Evolutionary conservation across 2,113 vertebrate species (phyloP).

Genomic region (Xenopus borealis): DNA sequence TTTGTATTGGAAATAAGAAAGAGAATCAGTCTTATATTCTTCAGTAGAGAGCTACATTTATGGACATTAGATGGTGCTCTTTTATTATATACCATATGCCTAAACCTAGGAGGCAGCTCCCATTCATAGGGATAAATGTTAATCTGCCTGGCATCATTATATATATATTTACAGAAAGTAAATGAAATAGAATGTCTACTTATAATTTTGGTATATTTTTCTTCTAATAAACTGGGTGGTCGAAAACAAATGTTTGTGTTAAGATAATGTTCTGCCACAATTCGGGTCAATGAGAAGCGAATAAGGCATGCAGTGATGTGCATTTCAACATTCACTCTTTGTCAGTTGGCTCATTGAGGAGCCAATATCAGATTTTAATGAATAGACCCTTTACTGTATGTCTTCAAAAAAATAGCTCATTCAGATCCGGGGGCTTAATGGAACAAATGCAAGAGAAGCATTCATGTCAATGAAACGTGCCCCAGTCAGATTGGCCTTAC

Average conservation of each 20-base stretch:
- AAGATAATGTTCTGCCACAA: background rate
- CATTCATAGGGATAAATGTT: no score
- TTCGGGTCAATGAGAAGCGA: background rate
- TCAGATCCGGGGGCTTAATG: background rate
- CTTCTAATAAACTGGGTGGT: background rate
- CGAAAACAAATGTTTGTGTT: background rate
- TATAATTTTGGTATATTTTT: no score
- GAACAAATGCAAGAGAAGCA: conserved; percentile 11
- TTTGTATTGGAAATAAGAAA: no score
- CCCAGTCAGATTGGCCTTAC: conserved; percentile 3
- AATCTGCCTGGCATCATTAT: no score
- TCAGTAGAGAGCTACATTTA: no score
- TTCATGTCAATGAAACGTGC: conserved; percentile 24
- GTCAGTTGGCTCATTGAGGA: conserved; percentile 6
- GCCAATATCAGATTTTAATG: conserved; percentile 7
- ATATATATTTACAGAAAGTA: no score
- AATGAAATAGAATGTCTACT: no score
- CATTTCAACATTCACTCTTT: conserved; percentile 16
- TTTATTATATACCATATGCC: no score
- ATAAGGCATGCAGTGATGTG: background rate
- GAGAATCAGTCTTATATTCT: no score
- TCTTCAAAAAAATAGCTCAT: conserved; percentile 11
- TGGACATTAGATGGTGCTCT: no score
- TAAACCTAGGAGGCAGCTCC: no score
- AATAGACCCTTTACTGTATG: conserved; percentile 2